Percentiles rank a stretch among this genome's conserved stretches.
Conservation (phyloP, 30 jellyfish, hydroid and myxozoan species). For the Calvadosia cruxmelitensis region DNA sequence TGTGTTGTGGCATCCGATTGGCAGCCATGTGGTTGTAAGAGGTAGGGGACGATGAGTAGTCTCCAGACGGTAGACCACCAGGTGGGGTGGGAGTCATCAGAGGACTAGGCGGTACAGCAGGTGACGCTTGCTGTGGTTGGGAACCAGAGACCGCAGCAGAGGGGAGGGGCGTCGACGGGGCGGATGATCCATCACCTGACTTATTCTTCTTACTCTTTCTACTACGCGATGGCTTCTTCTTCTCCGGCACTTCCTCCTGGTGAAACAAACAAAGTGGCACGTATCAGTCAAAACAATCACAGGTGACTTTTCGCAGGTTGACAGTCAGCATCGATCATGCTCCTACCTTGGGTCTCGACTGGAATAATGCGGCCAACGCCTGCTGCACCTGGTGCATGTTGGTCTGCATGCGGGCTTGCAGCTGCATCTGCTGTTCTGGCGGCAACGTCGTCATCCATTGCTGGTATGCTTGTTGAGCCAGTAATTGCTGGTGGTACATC, state of each 20-base stretch:
- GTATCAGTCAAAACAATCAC: too few relatives aligned
- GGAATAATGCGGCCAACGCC: constrained; percentile 79
- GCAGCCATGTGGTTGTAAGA: not conserved
- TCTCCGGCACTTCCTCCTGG: not conserved
- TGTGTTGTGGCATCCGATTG: not conserved
- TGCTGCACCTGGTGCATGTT: constrained; percentile 94
- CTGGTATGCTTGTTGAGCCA: constrained; percentile 89
- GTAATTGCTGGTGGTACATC: constrained; percentile 95
- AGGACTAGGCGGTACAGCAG: not conserved
- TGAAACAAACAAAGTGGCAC: not conserved
- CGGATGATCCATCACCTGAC: not conserved
- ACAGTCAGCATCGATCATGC: too few relatives aligned
- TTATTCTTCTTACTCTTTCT: not conserved
- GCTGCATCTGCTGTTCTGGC: constrained; percentile 88
- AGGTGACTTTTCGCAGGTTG: too few relatives aligned
- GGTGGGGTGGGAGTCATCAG: not conserved
- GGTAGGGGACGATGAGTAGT: not conserved
- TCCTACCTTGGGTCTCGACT: not conserved
- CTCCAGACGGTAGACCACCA: not conserved
- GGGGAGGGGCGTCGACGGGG: not conserved
- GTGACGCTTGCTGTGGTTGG: not conserved
- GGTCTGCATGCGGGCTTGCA: constrained; percentile 97
- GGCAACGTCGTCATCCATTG: constrained; percentile 94
- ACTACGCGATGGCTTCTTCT: not conserved
- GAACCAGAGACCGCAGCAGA: not conserved